Base-by-base conservation (phyloP, 2,113 vertebrate genomes). In the Myiagra hebetior region DNA sequence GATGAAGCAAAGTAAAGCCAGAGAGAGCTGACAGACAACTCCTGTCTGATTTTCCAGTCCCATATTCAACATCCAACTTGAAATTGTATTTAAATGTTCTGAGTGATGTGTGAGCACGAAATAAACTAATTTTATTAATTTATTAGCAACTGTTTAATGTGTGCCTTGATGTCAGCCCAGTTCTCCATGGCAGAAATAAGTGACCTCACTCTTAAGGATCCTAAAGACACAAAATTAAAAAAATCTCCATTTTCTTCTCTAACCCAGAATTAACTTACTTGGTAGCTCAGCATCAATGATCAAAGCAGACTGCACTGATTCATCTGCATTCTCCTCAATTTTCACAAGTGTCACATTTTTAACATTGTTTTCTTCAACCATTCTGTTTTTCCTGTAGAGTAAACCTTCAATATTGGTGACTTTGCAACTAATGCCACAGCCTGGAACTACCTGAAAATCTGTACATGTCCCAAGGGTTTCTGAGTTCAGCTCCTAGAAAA, bases 361-460 rank as follows among this genome's bases (percentile, higher is more conserved):
- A 79, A 98, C 96, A 89, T 99, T 99, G 93, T 98, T 98, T 96
- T 98, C 98, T 75, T 99, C 98, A 11, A 98, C 96, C 84, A 98
- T 98, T 52, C 98, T 98, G 86, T 98, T 98, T 22, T 88, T 98
- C 69, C 96, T 98, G 91, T 87, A 97, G 33, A 99, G 96, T 35
- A 99, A 95, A 17, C 84, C 95, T 97, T 99, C 99, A 6, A 98
- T 98, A 96, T 99, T 99, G 97, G 98, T 98, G 94, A 99, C 99
- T 98, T 98, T 99, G 97, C 99, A 99, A 70, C 98, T 98, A 90
- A 99, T 98, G 49, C 99, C 99, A 35, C 99, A 99, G 82, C 99
- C 99, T 6, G 99, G 99, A 76, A 99, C 99, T 3, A 99, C 98
- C 94, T 99, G 99, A 83, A 99, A 99, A 98, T 99, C 99, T 26